These are phyloP conservation scores for Anoplolepis gracilipes DNA, from an alignment of 1,140 invertebrate species.

Conservation along the genomic window DNA sequence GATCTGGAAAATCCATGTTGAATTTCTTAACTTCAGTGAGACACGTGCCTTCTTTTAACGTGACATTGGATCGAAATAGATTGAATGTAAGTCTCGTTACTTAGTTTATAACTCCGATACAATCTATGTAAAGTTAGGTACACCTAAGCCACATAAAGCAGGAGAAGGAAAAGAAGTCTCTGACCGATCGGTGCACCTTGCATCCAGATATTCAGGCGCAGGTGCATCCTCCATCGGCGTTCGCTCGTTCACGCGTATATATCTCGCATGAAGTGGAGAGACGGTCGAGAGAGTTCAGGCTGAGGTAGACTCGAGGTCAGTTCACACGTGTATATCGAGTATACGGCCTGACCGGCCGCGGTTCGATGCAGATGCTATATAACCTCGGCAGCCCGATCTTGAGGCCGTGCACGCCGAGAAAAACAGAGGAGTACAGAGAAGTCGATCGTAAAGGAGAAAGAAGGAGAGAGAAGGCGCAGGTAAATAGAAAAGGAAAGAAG, in stretches of 20 bases:
- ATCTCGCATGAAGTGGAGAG: conserved; percentile 34
- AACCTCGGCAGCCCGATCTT: conserved; percentile 54
- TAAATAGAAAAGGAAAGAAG: conserved; percentile 31
- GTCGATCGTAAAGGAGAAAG: not conserved
- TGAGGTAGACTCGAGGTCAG: conserved; percentile 58
- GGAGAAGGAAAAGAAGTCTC: conserved; percentile 36
- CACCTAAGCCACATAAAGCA: not conserved
- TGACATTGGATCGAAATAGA: not conserved
- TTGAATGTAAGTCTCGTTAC: conserved; percentile 22
- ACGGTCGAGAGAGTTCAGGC: conserved; percentile 31
- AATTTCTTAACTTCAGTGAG: not conserved
- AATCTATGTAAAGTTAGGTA: conserved; percentile 41
- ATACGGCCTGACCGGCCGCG: not conserved
- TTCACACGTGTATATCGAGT: conserved; percentile 50
- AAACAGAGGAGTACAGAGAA: conserved; percentile 21
- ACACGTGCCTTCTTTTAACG: not conserved
- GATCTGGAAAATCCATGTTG: not conserved
- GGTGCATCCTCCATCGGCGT: conserved; percentile 51
- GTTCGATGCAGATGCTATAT: conserved; percentile 60
- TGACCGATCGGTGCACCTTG: conserved; percentile 45
- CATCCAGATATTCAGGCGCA: conserved; percentile 59
- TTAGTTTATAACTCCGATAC: not conserved
- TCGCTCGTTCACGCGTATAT: conserved; percentile 31
- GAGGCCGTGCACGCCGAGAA: conserved; percentile 39
- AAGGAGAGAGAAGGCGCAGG: not conserved